A percentile compares a stretch with the other conserved stretches of the same genome.
Conservation (phyloP, 2,888 invertebrate species). For the Theretra japonica region DNA sequence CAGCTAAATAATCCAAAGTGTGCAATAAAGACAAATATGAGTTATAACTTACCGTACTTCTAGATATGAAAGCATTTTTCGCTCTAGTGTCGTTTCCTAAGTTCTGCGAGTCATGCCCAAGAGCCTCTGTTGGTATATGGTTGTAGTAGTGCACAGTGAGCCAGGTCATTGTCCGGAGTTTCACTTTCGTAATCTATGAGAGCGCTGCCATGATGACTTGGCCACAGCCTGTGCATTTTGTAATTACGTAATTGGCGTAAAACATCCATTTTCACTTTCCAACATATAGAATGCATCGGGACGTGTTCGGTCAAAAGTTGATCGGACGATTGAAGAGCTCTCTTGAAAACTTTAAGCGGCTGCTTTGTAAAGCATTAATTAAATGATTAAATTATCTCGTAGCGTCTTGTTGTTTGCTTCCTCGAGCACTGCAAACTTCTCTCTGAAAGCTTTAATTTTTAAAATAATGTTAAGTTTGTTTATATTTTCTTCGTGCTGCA, state of each 20-base stretch:
- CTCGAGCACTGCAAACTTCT: background rate
- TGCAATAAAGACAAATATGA: too few relatives aligned
- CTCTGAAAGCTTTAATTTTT: background rate
- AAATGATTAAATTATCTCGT: too few relatives aligned
- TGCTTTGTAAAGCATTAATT: background rate
- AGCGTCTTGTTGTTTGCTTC: too few relatives aligned
- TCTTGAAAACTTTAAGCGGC: background rate
- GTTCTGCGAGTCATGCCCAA: background rate
- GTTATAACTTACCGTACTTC: background rate
- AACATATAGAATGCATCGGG: constrained; percentile 32
- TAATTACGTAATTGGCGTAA: constrained; percentile 65
- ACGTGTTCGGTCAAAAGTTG: background rate
- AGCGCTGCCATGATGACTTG: constrained; percentile 65
- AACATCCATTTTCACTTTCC: constrained; percentile 64
- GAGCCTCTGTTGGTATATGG: constrained; percentile 15
- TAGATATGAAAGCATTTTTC: background rate
- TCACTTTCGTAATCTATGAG: constrained; percentile 72
- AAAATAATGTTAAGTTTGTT: background rate
- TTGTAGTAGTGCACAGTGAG: constrained; percentile 30
- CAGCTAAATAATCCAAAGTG: too few relatives aligned
- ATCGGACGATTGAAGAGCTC: background rate
- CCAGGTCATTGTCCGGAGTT: constrained; percentile 59
- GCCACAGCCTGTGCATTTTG: constrained; percentile 56
- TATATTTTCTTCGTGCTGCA: background rate
- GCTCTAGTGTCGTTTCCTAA: background rate